Evolutionary conservation across 2,797 vertebrate genomes (phyloP), one percentile per base, ranked within the genome.

Genomic region (Silurus aristotelis): DNA sequence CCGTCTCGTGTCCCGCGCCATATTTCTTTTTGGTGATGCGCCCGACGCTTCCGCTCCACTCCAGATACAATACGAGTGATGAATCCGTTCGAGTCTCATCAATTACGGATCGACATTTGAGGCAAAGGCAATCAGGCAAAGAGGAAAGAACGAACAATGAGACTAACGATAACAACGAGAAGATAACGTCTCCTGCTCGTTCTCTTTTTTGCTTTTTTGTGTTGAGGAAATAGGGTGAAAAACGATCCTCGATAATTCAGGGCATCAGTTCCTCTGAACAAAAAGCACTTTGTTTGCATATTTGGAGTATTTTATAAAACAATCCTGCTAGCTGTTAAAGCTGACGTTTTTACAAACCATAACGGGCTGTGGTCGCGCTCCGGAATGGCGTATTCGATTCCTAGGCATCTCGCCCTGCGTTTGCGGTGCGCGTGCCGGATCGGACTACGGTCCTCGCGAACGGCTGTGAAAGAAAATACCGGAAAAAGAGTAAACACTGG

Each of bases 381-480:
- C 13, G 79, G 79, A 55, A 81, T 67, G 64, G 48, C 1, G 17
- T 67, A 68, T 55, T 20, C 3, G 38, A 56, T 55, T 81, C 46
- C 13, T 67, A 2, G n/a, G n/a, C 17, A 66, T 80, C 63, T 66
- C 3, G 60, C 63, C 20, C 58, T 61, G 76, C 20, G 4, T 80
- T 89, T 84, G 84, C 60, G 86, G 83, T 88, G 82, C 83, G 48
- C 68, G 84, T 90, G 78, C 73, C 87, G 83, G 85, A 77, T 67
- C 83, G 71, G 84, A 13, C 64, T 67, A 73, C 72, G 9, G 56
- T 66, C 22, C 86, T 86, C 6, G 84, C 68, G 58, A 84, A 89
- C 78, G 71, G 89, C 89, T 91, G 90, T 90, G 89, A 90, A 90
- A 87, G 86, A 89, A 91, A 91, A 86, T 25, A n/a, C 75, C 87